These are phyloP conservation scores for pig (Sus scrofa) DNA, from an alignment of 2,113 vertebrate species.

Conservation along the genomic window DNA sequence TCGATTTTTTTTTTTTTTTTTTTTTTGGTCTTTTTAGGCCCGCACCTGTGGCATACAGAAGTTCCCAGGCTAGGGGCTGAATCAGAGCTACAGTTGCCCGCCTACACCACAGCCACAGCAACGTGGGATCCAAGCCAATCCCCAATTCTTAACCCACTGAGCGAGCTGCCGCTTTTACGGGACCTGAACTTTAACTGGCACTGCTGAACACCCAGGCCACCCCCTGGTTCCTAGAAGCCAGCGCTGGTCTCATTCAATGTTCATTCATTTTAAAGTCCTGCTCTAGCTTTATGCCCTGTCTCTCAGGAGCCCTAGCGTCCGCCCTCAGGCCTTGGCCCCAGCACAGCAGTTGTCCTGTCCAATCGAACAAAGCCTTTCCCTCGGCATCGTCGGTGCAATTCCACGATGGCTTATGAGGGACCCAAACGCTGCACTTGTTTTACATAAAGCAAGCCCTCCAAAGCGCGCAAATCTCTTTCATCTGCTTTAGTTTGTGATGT, in stretches of 20 bases:
- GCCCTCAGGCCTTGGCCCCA: background rate
- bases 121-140: too few relatives aligned
- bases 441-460: background rate
- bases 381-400: background rate
- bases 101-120: too few relatives aligned
- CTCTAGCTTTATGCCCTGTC: background rate
- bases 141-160: too few relatives aligned
- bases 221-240: background rate
- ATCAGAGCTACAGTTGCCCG: too few relatives aligned
- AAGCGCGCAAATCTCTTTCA: background rate
- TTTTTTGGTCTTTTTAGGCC: too few relatives aligned
- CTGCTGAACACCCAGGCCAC: background rate
- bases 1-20: too few relatives aligned
- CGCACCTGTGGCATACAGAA: too few relatives aligned
- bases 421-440: background rate
- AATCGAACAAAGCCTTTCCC: background rate
- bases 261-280: background rate
- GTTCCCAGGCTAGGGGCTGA: too few relatives aligned
- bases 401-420: background rate
- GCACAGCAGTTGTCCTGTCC: background rate
- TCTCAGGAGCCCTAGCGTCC: background rate
- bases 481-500: background rate
- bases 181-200: fast-evolving
- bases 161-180: background rate
- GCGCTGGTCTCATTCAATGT: background rate